Evolutionary conservation across 2,888 invertebrate genomes (phyloP).

Genomic region (Ennomos quercinarius): DNA sequence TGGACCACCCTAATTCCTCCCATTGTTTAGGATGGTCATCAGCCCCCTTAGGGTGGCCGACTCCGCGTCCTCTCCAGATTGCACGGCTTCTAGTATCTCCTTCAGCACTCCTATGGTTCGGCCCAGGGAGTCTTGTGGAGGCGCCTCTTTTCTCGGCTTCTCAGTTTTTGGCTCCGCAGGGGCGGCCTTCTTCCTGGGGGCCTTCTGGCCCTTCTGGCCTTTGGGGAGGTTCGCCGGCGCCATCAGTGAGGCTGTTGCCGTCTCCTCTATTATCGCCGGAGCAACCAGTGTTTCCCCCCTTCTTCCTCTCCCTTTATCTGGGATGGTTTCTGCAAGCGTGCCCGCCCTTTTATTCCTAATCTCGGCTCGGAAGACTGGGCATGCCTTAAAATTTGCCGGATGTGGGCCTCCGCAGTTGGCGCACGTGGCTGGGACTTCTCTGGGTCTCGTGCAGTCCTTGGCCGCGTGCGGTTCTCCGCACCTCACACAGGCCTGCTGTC

Average conservation of each 20-base stretch:
- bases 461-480: slow-evolving; percentile 29
- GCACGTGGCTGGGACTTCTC: slow-evolving; percentile 27
- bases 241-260: slow-evolving; percentile 2
- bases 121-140: background rate
- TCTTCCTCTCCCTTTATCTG: background rate
- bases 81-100: slow-evolving; percentile 15
- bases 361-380: slow-evolving; percentile 27
- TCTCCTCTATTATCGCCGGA: slow-evolving; percentile 1
- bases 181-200: background rate
- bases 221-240: slow-evolving; percentile 1
- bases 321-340: slow-evolving; percentile 9
- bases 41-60: slow-evolving; percentile 14
- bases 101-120: slow-evolving; percentile 11
- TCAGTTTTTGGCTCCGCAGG: too few relatives aligned
- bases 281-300: background rate
- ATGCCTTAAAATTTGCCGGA: slow-evolving; percentile 28
- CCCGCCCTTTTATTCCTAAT: slow-evolving; percentile 25
- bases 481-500: slow-evolving; percentile 20
- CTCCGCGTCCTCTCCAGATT: slow-evolving; percentile 6
- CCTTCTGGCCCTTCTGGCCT: background rate
- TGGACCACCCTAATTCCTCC: slow-evolving; percentile 9
- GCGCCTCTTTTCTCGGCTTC: too few relatives aligned
- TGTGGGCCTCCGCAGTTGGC: slow-evolving; percentile 33
- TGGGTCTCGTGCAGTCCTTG: slow-evolving; percentile 25
- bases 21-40: slow-evolving; percentile 10